Percentiles rank a stretch among this genome's conserved stretches.
Evolutionary conservation across 2,888 invertebrate species (phyloP).

Genomic region (Acanthosepion esculentum): DNA sequence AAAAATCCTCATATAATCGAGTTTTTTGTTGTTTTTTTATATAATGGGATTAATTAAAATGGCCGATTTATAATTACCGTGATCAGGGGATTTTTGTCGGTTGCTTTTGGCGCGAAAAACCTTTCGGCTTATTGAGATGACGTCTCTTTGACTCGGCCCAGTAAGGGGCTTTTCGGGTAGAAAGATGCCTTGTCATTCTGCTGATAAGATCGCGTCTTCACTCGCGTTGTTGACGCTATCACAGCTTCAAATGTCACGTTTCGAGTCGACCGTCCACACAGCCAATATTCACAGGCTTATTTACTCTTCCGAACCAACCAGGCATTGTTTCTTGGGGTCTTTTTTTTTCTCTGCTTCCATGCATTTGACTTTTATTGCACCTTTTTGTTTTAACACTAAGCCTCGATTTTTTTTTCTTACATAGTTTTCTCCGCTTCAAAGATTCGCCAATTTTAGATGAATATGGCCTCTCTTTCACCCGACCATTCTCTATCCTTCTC

Average conservation of each 20-base stretch:
- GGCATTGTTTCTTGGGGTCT: not conserved
- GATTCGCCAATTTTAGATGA: too few species aligned
- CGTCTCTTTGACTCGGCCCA: not conserved
- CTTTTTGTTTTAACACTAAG: too few species aligned
- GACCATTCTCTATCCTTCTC: too few species aligned
- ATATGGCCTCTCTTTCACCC: too few species aligned
- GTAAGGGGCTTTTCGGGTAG: not conserved
- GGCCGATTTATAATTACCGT: not conserved
- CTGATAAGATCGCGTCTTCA: not conserved
- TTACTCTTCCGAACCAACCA: not conserved
- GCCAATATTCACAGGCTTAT: not conserved
- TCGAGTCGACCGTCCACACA: not conserved
- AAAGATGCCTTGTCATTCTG: not conserved
- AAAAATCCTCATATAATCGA: not conserved
- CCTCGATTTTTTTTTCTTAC: too few species aligned
- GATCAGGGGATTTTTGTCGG: not conserved
- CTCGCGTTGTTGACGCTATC: not conserved
- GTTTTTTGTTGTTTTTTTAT: not conserved
- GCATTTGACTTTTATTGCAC: too few species aligned
- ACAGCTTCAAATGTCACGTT: not conserved
- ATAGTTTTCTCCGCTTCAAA: too few species aligned
- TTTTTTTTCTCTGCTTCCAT: too few species aligned
- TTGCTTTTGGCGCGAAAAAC: not conserved
- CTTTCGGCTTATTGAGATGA: not conserved
- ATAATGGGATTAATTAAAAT: slow-evolving; percentile 19